Base-by-base conservation (phyloP, 2,888 invertebrate species). In the Pharmacophagus antenor region DNA sequence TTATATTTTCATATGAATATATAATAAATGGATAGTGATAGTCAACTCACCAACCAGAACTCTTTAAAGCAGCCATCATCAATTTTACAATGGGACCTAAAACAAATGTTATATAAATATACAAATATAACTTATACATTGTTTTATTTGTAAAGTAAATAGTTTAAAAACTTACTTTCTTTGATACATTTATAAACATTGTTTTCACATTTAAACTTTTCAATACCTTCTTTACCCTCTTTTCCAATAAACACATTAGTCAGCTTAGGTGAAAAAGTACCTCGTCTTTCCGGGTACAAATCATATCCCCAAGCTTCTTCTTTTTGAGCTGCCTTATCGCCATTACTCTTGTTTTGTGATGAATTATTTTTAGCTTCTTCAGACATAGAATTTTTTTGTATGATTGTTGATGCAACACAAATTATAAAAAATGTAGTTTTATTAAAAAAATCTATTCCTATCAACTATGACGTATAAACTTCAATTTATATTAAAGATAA, bases 41-140 rank as follows among this genome's bases (percentile, higher is more conserved):
- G n/a, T 15, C 31, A 67, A 87, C 92, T 85, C 78, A 95, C 95
- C 96, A 96, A 72, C 96, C 96, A 63, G 95, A 93, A 71, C 93
- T 92, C 76, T 94, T 95, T 10, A 98, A 83, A 15, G 97, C 97
- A 56, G 93, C 94, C 92, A 97, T 92, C 95, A 98, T 95, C 20
- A 97, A 80, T 82, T 95, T 96, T 0, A 98, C 95, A 41, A 97
- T 83, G 2, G 96, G 94, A 92, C 93, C 94, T 95, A 70, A 63
- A 60, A 55, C 1, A 42, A 22, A 41, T 31, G 17, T 12, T 42
- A 31, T 18, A 53, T 25, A 41, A 53, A 17, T 5, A 47, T 23
- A 48, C 10, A 41, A 52, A 15, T n/a, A 25, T 17, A 18, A 18
- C 37, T 51, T 18, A 17, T 4, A 8, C 10, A 27, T 21, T 47